phyloP scores from a whole-genome alignment of 2,797 vertebrate species.

The Tapera naevia region DNA sequence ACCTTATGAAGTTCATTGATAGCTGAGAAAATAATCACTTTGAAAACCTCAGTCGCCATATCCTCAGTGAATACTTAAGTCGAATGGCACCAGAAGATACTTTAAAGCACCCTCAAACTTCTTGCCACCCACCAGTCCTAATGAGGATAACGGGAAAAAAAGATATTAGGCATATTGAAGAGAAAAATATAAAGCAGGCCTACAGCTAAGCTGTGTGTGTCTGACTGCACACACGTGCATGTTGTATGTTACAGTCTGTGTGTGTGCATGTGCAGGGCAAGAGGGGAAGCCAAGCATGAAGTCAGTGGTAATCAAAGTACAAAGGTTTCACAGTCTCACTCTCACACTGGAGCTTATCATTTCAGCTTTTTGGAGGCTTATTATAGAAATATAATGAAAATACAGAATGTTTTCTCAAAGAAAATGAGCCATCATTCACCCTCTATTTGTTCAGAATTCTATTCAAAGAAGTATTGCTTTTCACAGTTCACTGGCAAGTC shows the following conservation, averaged over 20 bases:
- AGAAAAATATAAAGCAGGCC: background rate
- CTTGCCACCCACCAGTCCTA: background rate
- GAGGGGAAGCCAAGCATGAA: background rate
- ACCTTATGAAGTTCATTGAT: accelerated
- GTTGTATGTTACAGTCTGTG: accelerated
- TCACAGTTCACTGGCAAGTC: background rate
- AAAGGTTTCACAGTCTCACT: background rate
- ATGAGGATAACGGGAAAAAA: background rate
- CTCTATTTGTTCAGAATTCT: background rate
- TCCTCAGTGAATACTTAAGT: background rate
- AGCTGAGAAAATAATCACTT: background rate
- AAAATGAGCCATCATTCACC: background rate
- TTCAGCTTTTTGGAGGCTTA: background rate
- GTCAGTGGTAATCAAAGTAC: background rate
- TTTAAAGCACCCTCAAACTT: background rate
- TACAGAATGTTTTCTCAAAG: background rate
- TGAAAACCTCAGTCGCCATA: background rate
- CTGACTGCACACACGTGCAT: accelerated
- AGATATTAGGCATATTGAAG: background rate
- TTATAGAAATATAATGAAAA: background rate
- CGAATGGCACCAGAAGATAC: background rate
- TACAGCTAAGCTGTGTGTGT: background rate
- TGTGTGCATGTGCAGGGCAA: accelerated
- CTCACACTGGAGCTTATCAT: background rate
- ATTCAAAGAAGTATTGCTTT: conserved; percentile 8